Percentiles rank a stretch among this genome's conserved stretches.
Evolutionary conservation across 2,113 vertebrate species (phyloP).

Genomic region (Pygoscelis antarcticus): DNA sequence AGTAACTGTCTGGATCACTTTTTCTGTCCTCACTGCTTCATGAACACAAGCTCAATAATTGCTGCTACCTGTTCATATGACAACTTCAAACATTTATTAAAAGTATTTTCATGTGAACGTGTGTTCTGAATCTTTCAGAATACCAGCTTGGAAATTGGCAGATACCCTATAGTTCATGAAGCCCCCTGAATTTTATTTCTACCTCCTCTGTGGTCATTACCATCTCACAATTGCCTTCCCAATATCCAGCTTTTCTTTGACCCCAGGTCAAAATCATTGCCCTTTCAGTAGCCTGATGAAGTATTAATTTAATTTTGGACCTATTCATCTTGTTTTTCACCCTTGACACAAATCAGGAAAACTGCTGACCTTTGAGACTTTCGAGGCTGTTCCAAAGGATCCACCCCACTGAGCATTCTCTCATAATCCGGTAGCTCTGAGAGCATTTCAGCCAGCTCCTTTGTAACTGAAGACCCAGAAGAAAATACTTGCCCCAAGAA

Average conservation of each 20-base stretch:
- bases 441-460: neutral
- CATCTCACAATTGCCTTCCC: neutral
- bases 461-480: neutral
- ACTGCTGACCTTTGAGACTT: neutral
- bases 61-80: neutral
- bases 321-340: neutral
- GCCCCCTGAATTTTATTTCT: neutral
- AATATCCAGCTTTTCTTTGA: neutral
- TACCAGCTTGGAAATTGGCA: neutral
- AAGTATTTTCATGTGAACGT: neutral
- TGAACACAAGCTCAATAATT: neutral
- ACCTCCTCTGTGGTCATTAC: neutral
- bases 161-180: neutral
- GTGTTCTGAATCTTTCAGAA: neutral
- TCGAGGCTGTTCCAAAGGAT: neutral
- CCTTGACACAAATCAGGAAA: neutral
- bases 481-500: neutral
- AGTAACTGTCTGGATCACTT: neutral
- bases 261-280: neutral
- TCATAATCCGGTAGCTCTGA: neutral
- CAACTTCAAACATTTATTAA: neutral
- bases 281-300: neutral
- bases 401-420: neutral
- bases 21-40: neutral
- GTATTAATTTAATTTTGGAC: neutral